These are phyloP conservation scores for Dryobates pubescens DNA, from an alignment of 2,797 vertebrate species.

Conservation along the genomic window DNA sequence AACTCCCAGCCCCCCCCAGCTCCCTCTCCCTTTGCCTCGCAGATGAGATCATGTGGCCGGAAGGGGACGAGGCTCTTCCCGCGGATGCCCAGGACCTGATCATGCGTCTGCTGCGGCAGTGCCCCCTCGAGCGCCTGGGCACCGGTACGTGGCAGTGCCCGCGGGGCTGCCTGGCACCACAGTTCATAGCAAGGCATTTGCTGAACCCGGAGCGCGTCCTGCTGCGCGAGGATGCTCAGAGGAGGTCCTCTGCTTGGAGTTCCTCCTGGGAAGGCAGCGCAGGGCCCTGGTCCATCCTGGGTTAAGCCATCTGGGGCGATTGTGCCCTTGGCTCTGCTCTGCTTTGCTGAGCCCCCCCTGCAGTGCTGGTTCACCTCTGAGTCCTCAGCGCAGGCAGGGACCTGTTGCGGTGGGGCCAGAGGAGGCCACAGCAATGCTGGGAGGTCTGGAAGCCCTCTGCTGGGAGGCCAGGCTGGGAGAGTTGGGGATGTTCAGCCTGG, in stretches of 20 bases:
- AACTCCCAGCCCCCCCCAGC: not conserved
- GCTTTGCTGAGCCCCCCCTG: not conserved
- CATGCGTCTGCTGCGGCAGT: constrained; percentile 88
- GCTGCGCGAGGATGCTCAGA: accelerated
- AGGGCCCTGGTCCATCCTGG: not conserved
- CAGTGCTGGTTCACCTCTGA: not conserved
- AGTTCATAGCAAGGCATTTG: not conserved
- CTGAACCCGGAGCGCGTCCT: not conserved
- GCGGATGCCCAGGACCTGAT: constrained; percentile 91
- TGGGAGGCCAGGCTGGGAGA: not conserved
- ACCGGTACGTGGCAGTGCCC: constrained; percentile 79
- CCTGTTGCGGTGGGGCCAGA: not conserved
- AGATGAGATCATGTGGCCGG: constrained; percentile 97
- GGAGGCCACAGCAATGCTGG: not conserved
- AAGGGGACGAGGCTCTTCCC: constrained; percentile 91
- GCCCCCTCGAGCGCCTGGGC: constrained; percentile 90
- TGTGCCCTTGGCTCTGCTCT: not conserved
- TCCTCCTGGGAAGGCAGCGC: not conserved
- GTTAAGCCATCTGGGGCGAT: not conserved
- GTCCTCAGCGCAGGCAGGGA: not conserved
- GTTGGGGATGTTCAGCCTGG: not conserved
- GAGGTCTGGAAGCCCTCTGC: too few relatives aligned
- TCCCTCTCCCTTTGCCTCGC: not conserved
- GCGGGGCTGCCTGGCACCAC: accelerated
- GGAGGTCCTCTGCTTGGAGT: not conserved